Conservation (phyloP, 2,113 vertebrate species). For the Chelonoidis abingdonii region DNA sequence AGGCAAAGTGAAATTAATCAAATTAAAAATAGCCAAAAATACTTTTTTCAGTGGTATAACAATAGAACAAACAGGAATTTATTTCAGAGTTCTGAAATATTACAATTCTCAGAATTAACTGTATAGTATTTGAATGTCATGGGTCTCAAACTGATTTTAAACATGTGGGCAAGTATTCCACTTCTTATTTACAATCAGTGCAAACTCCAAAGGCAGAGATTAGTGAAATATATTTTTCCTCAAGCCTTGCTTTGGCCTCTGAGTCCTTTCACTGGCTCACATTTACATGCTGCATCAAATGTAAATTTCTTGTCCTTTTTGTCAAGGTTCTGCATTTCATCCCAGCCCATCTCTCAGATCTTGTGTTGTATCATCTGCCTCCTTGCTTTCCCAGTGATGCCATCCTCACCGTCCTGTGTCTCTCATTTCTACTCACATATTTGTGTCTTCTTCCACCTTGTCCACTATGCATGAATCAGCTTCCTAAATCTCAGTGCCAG, state of each 20-base stretch:
- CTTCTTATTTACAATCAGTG: background rate
- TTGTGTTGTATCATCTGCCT: background rate
- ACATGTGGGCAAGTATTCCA: background rate
- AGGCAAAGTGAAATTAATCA: background rate
- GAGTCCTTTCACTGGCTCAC: background rate
- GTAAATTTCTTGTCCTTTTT: background rate
- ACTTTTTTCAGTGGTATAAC: background rate
- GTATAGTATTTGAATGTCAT: background rate
- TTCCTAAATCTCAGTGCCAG: too few species aligned
- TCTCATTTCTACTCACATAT: background rate
- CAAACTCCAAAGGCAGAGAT: background rate
- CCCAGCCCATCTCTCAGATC: background rate
- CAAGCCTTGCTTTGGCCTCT: background rate
- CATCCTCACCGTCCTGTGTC: background rate
- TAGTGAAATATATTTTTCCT: background rate
- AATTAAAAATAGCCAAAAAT: background rate
- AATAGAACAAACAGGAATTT: background rate
- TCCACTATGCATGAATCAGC: too few species aligned
- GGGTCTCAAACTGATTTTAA: background rate
- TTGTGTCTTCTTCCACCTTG: too few species aligned
- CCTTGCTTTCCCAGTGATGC: background rate
- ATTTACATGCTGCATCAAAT: background rate
- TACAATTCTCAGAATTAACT: background rate
- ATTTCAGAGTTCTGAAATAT: background rate
- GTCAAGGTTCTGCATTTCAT: background rate